These are phyloP conservation scores for Leptopilina drosophilae DNA, from an alignment of 2,888 invertebrate species.

Conservation along the genomic window DNA sequence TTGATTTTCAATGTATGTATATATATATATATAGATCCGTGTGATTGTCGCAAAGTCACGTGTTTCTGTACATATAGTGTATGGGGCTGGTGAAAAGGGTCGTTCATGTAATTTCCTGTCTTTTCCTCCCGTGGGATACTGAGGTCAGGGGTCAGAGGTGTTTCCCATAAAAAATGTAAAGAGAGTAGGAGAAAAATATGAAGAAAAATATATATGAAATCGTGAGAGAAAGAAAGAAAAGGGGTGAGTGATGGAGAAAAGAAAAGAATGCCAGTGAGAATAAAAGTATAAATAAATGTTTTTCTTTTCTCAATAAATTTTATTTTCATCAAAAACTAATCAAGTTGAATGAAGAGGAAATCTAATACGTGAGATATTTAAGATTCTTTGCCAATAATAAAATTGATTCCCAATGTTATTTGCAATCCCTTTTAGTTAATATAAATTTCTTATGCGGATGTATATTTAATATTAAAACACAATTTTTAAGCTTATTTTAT, in stretches of 20 bases:
- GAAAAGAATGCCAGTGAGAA: not conserved
- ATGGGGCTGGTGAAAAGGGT: constrained; percentile 9
- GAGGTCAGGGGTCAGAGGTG: not conserved
- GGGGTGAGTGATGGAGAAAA: not conserved
- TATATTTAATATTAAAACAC: too few relatives aligned
- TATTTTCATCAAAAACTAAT: constrained; percentile 16
- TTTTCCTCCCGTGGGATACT: constrained; percentile 19
- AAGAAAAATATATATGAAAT: not conserved
- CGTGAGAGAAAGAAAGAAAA: not conserved
- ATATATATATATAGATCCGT: not conserved
- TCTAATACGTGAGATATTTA: constrained; percentile 9
- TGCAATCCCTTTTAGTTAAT: not conserved
- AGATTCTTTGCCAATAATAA: not conserved
- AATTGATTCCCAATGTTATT: not conserved
- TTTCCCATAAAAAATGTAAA: not conserved
- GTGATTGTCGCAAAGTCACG: not conserved
- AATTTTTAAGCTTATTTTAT: too few relatives aligned
- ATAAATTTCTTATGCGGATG: too few relatives aligned
- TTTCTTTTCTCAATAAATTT: not conserved
- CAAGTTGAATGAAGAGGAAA: not conserved
- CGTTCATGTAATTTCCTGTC: constrained; percentile 31
- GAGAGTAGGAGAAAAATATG: not conserved
- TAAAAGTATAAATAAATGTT: not conserved
- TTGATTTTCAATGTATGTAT: not conserved
- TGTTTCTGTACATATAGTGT: not conserved